These are phyloP conservation scores for Silurus asotus DNA, from an alignment of 2,113 vertebrate species.

Conservation along the genomic window DNA sequence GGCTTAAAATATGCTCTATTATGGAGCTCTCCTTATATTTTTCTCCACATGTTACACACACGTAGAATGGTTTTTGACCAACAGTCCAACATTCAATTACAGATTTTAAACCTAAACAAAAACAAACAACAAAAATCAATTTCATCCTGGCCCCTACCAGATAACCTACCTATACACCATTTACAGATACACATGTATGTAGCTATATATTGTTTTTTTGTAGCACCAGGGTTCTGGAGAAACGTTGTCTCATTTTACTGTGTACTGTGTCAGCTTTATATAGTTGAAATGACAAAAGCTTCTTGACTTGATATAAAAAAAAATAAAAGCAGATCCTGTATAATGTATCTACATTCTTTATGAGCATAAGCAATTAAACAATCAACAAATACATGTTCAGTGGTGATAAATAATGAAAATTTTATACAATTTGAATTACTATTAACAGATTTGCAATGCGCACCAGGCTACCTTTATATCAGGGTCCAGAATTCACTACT, in stretches of 20 bases:
- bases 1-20: slow-evolving; percentile 16
- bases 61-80: slow-evolving; percentile 29
- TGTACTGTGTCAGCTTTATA: no score
- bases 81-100: slow-evolving; percentile 32
- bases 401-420: not conserved
- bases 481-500: no score
- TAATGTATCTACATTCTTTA: not conserved
- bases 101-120: slow-evolving; percentile 18
- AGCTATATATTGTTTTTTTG: no score
- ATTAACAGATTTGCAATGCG: not conserved
- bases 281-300: no score
- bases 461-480: no score
- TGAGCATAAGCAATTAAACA: not conserved
- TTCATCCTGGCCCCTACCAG: not conserved
- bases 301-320: no score
- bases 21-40: slow-evolving; percentile 19
- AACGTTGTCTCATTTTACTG: no score
- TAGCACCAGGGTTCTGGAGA: no score
- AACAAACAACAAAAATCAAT: not conserved
- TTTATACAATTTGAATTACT: not conserved
- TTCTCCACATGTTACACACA: slow-evolving; percentile 26
- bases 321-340: not conserved
- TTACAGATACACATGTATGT: not conserved
- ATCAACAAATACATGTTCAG: not conserved
- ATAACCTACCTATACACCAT: not conserved